Percentiles rank a stretch among this genome's conserved stretches.
Conservation (phyloP, 2,797 vertebrate species). For the Takifugu ocellatus region DNA sequence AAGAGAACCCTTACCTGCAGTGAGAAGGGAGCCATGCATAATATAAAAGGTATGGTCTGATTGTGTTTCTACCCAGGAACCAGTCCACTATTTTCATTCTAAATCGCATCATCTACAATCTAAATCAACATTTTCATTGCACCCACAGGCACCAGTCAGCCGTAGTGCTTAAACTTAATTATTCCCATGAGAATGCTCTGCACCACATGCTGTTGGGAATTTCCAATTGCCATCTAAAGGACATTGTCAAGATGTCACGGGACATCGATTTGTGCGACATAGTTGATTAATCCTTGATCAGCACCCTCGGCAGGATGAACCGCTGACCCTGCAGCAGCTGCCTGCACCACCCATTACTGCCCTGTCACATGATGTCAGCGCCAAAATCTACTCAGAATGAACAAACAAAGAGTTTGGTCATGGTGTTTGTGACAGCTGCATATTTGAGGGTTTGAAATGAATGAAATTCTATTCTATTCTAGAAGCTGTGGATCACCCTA, state of each 20-base stretch:
- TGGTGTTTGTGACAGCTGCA: conserved; percentile 25
- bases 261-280: conserved; percentile 66
- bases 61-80: not conserved
- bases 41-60: not conserved
- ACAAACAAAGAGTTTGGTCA: conserved; percentile 37
- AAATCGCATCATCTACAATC: conserved; percentile 17
- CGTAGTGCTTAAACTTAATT: conserved; percentile 34
- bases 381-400: conserved; percentile 32
- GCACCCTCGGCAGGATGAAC: conserved; percentile 29
- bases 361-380: conserved; percentile 41
- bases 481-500: conserved; percentile 55
- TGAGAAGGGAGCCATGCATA: conserved; percentile 7
- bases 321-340: conserved; percentile 31
- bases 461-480: conserved; percentile 77
- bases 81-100: conserved; percentile 3
- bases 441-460: conserved; percentile 46
- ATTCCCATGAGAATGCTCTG: conserved; percentile 34
- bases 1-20: conserved; percentile 92
- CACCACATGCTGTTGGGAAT: conserved; percentile 60
- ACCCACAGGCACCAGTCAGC: conserved; percentile 26
- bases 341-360: conserved; percentile 11
- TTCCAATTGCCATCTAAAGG: conserved; percentile 63
- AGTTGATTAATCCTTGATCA: conserved; percentile 45
- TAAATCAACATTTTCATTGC: conserved; percentile 18
- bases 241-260: conserved; percentile 69